Conservation (phyloP, 2,888 invertebrate species). For the Cenopis cana region DNA sequence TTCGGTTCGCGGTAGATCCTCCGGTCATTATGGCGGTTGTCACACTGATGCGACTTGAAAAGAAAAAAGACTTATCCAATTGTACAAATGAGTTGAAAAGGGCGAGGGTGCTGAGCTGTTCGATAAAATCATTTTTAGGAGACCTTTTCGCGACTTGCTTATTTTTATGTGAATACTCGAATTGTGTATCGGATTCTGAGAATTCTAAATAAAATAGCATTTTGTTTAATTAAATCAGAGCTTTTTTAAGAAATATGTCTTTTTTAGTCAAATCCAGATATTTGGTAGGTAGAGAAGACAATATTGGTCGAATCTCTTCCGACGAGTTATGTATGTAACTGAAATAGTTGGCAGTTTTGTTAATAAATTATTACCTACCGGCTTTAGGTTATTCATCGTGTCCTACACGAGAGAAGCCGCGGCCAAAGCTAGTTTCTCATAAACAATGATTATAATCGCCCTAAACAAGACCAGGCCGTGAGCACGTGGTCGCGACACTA, state of each 20-base stretch:
- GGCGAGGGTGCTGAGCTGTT: conserved; percentile 19
- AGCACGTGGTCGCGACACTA: conserved; percentile 42
- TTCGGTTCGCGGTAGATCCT: no score
- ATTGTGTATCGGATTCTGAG: conserved; percentile 8
- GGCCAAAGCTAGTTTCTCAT: background rate
- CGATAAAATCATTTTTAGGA: conserved; percentile 11
- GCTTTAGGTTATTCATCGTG: background rate
- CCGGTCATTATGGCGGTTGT: no score
- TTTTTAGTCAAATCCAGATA: background rate
- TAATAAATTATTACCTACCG: no score
- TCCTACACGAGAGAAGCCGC: background rate
- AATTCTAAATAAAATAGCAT: background rate
- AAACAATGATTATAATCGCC: background rate
- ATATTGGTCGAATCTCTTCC: background rate
- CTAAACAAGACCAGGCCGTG: conserved; percentile 7
- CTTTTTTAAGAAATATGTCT: background rate
- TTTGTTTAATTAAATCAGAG: background rate
- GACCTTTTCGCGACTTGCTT: conserved; percentile 10
- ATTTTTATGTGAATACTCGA: conserved; percentile 1
- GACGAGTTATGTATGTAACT: background rate
- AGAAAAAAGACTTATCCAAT: conserved; percentile 26
- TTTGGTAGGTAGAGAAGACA: background rate
- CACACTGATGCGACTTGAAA: background rate
- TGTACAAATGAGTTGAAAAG: conserved; percentile 21
- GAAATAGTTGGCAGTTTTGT: no score